Evolutionary conservation across 1,140 invertebrate species (phyloP), one percentile per base, ranked within the genome.

Genomic region (Laupala kohalensis): DNA sequence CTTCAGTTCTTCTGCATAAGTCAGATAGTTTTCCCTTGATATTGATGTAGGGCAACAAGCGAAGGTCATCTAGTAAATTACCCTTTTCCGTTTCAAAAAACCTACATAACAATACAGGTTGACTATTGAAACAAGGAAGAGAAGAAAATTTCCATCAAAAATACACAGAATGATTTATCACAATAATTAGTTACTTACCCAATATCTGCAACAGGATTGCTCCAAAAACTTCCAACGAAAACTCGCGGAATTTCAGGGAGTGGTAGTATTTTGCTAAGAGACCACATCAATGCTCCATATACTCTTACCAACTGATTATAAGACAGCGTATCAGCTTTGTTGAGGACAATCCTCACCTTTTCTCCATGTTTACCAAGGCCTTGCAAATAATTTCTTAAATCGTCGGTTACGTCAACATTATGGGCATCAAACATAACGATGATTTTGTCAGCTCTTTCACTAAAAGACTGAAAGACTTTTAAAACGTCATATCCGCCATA

Each of bases 241-340:
- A 99, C 97, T 73, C 96, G 84, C 0, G 95, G 94, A n/a, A 99
- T 97, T 86, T 99, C 97, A 3, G 97, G 97, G 19, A 97, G 98
- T 80, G 97, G 94, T 72, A 99, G 82, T 69, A 95, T 93, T 83
- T 96, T 97, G 13, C 95, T 96, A 63, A 98, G 82, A 0, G 95
- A 97, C 96, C 96, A 98, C 96, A 99, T 99, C 15, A 99, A 86
- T 4, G 97, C 97, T 63, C 96, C 96, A 80, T 99, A 99, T 5
- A 99, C 97, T 74, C 97, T 84, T 95, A 99, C 98, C 29, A 99
- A 82, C 80, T 98, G 96, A 79, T 99, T 97, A 82, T 98, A 95
- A 79, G 99, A 96, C 30, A 99, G 91, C 93, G 97, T 98, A 78
- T 99, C 97, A 26, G 96, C 95, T 83, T 99, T 99, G 81, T 99